phyloP scores from a whole-genome alignment of 2,113 vertebrate species.

The Tetrax tetrax region DNA sequence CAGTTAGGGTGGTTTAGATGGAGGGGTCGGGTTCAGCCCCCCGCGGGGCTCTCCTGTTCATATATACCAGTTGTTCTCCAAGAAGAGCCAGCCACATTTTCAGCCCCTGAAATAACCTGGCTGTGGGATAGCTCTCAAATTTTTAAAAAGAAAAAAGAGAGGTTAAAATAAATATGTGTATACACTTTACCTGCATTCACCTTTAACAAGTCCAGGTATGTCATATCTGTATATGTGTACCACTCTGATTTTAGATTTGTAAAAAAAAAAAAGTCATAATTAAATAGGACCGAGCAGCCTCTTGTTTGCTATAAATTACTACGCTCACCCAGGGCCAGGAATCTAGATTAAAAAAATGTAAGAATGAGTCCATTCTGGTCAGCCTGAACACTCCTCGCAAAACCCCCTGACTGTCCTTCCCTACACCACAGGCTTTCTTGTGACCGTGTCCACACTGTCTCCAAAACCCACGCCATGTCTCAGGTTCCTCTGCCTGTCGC shows the following conservation, averaged over 20 bases:
- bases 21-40: background rate
- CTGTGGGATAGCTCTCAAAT: background rate
- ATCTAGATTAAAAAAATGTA: background rate
- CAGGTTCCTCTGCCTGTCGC: rapidly evolving
- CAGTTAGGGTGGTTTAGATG: background rate
- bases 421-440: background rate
- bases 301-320: background rate
- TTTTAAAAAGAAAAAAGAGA: background rate
- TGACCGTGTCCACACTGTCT: rapidly evolving
- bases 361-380: background rate
- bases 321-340: background rate
- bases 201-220: background rate
- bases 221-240: background rate
- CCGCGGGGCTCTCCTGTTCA: background rate
- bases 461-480: background rate
- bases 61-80: background rate
- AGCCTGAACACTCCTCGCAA: rapidly evolving
- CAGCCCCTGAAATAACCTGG: background rate
- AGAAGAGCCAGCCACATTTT: background rate
- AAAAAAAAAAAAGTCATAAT: background rate
- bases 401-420: background rate
- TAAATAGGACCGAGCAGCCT: background rate
- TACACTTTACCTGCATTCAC: background rate
- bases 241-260: background rate
- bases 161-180: background rate